Evolutionary conservation across 2,797 vertebrate species (phyloP).

Genomic region (Acipenser oxyrinchus): DNA sequence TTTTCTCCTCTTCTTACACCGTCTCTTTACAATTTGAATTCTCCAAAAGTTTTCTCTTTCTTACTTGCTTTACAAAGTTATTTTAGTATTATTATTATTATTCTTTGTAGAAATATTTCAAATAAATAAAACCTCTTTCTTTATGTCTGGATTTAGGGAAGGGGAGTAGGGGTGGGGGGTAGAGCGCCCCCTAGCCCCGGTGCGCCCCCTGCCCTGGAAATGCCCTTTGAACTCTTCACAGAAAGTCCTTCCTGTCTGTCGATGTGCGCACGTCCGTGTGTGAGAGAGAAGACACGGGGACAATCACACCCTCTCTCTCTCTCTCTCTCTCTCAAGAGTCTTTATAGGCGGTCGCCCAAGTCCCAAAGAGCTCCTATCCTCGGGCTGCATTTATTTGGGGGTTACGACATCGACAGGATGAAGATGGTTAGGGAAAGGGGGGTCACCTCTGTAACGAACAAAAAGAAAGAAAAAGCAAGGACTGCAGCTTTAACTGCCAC

Average conservation of each 20-base stretch:
- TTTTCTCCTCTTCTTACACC: conserved; percentile 26
- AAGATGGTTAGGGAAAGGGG: not conserved
- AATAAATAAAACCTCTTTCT: conserved; percentile 60
- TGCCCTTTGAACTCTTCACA: conserved; percentile 31
- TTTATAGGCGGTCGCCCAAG: not conserved
- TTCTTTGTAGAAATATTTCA: conserved; percentile 54
- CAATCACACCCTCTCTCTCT: not conserved
- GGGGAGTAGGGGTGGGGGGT: not conserved
- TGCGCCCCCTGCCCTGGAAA: conserved; percentile 24
- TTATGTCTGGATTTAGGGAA: not conserved
- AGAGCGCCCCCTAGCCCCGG: not conserved
- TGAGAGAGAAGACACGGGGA: not conserved
- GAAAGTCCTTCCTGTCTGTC: not conserved
- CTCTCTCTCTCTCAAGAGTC: not conserved
- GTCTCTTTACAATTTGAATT: not conserved
- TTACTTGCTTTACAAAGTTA: no score
- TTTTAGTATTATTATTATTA: not conserved
- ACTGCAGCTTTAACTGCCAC: conserved; percentile 4
- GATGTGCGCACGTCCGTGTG: no score
- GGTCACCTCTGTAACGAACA: not conserved
- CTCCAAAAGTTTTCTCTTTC: no score
- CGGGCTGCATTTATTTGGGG: not conserved
- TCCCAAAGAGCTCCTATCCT: not conserved
- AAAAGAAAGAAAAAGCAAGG: conserved; percentile 19
- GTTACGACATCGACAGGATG: not conserved